Percentiles rank a stretch among this genome's conserved stretches.
These are phyloP conservation scores for Pygoscelis adeliae DNA, from an alignment of 2,113 vertebrate species.

Conservation along the genomic window DNA sequence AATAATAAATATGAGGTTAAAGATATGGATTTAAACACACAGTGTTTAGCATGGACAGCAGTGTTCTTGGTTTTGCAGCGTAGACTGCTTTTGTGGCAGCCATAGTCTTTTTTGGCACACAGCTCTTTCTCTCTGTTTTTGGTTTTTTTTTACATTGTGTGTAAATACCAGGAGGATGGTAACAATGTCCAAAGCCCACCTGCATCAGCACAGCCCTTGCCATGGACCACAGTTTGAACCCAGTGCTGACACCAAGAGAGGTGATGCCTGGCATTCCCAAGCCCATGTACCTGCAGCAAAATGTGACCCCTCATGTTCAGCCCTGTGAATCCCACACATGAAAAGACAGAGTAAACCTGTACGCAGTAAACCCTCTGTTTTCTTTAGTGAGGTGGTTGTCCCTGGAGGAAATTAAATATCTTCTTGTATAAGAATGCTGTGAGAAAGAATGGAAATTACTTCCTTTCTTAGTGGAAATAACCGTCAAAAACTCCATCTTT, in stretches of 20 bases:
- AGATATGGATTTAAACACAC: background rate
- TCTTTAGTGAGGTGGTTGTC: background rate
- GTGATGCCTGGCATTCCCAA: background rate
- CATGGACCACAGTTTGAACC: background rate
- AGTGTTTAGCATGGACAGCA: background rate
- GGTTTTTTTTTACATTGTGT: background rate
- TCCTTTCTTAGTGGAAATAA: background rate
- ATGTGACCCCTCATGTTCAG: background rate
- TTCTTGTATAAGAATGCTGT: background rate
- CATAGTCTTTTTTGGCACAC: background rate
- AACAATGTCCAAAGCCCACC: background rate
- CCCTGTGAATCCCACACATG: background rate
- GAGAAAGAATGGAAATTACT: background rate
- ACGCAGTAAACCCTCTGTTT: background rate
- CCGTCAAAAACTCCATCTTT: background rate
- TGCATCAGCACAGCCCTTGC: background rate
- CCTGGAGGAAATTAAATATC: background rate
- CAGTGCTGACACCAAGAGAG: background rate
- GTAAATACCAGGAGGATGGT: background rate
- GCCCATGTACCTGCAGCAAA: background rate
- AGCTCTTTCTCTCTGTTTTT: background rate
- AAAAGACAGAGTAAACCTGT: background rate
- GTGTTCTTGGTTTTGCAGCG: background rate
- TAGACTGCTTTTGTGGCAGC: background rate
- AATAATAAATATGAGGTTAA: background rate